These are phyloP conservation scores for Micoletzkya japonica DNA, from an alignment of 2,888 invertebrate genomes.

Conservation along the genomic window DNA sequence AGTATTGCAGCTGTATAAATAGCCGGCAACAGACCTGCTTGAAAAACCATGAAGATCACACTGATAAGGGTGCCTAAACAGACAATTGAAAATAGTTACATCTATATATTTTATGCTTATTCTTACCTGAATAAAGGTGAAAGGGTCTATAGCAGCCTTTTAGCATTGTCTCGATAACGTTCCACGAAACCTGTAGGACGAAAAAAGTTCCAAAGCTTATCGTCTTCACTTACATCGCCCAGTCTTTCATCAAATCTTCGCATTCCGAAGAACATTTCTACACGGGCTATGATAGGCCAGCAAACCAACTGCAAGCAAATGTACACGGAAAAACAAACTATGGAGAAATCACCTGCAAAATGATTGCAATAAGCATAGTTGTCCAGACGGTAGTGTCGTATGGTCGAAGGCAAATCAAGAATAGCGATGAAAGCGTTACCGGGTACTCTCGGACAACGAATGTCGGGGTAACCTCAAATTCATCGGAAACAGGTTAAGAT, in stretches of 20 bases:
- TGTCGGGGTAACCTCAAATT: slow-evolving; percentile 3
- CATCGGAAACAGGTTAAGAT: no score
- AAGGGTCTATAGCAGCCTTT: slow-evolving; percentile 6
- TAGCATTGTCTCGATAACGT: slow-evolving; percentile 2
- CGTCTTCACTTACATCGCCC: slow-evolving; percentile 19
- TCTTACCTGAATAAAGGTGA: slow-evolving; percentile 1
- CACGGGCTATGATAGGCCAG: slow-evolving; percentile 6
- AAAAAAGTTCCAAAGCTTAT: no score
- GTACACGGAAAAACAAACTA: no score
- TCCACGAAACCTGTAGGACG: slow-evolving; percentile 7
- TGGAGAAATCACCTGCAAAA: slow-evolving; percentile 19
- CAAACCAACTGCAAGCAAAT: neutral
- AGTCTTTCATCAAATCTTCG: neutral
- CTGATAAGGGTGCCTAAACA: slow-evolving; percentile 13
- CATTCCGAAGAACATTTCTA: slow-evolving; percentile 1
- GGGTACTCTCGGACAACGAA: slow-evolving; percentile 22
- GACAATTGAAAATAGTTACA: no score
- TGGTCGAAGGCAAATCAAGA: slow-evolving; percentile 18
- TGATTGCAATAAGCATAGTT: slow-evolving; percentile 5
- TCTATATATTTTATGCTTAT: no score
- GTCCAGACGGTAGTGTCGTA: slow-evolving; percentile 14
- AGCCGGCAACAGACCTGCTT: neutral
- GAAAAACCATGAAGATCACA: slow-evolving; percentile 4
- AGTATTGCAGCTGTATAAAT: slow-evolving; percentile 3
- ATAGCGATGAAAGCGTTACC: slow-evolving; percentile 18